Evolutionary conservation across 2,797 vertebrate species (phyloP), one percentile per base, ranked within the genome.

Genomic region (Nasua narica): DNA sequence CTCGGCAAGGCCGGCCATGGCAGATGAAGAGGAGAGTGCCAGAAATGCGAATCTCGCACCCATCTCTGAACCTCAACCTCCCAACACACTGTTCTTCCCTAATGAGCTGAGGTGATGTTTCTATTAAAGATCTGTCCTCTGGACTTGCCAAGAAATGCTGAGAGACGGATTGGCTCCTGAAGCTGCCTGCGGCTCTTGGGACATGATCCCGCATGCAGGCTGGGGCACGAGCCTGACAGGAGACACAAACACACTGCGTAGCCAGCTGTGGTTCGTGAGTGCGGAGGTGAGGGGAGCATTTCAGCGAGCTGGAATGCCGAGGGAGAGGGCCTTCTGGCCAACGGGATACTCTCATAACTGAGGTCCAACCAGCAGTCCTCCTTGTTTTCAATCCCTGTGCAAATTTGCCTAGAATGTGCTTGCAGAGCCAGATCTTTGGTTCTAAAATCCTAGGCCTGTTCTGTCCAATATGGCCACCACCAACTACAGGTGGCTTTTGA

Each of bases 21-120:
- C 23, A 56, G 84, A 7, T 43, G 14, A 77, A 35, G 87, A 74
- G 27, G 65, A 85, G 74, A 72, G 82, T 50, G 19, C 27, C 0
- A 0, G 50, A 52, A 90, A n/a, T 43, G 48, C 77, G 43, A 52
- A 74, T 29, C 48, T 21, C 19, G 16, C 82, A 35, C 69, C 10
- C 25, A 25, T 60, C 78, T 86, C 77, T 40, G 56, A 76, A 78
- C 27, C n/a, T 82, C 23, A 25, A 40, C 54, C n/a, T 94, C n/a
- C 11, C 48, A 97, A 79, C 69, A 37, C 13, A 27, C 1, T 15
- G 43, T 78, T 90, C 81, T 87, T 79, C 67, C 67, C 91, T 97
- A 97, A 95, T 95, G 96, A 95, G 91, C 79, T 40, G 35, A 82
- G 50, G 27, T 87, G 83, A 91, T 78, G 69, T 95, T 86, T 96